A percentile compares a stretch with the other conserved stretches of the same genome.
These are phyloP conservation scores for Botrylloides violaceus DNA, from an alignment of 23 tunicate species.

Conservation along the genomic window DNA sequence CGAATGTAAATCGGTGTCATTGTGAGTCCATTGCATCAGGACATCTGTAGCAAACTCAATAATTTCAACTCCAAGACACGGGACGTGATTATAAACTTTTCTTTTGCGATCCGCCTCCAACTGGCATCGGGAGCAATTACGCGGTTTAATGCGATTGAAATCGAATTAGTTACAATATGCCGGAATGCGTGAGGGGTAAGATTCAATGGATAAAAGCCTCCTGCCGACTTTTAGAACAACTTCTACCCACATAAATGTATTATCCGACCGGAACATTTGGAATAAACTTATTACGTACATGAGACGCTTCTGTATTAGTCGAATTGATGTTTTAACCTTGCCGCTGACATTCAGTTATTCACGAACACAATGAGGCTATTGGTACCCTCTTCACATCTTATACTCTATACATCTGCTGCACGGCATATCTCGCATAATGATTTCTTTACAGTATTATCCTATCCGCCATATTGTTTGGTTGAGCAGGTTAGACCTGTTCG, in stretches of 20 bases:
- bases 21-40: not conserved
- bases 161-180: slow-evolving; percentile 25
- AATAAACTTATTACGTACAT: slow-evolving; percentile 3
- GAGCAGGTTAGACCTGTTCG: no score
- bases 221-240: slow-evolving; percentile 3
- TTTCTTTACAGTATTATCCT: no score
- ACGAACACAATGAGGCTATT: no score
- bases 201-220: slow-evolving; percentile 14
- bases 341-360: no score
- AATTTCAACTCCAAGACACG: not conserved
- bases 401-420: no score
- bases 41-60: not conserved
- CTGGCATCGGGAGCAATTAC: slow-evolving; percentile 23
- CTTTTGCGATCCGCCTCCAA: not conserved
- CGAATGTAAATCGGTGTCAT: not conserved
- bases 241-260: slow-evolving; percentile 11
- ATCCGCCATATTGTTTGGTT: no score
- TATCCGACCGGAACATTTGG: not conserved
- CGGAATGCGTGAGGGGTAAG: not conserved
- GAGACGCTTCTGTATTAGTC: not conserved
- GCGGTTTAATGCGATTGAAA: slow-evolving; percentile 22
- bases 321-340: not conserved
- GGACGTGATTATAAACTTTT: not conserved
- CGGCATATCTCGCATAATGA: no score
- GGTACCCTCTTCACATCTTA: no score